Percentiles rank a stretch among this genome's conserved stretches.
phyloP scores from a whole-genome alignment of 1,140 invertebrate genomes.

The Brachionus rotundiformis region DNA sequence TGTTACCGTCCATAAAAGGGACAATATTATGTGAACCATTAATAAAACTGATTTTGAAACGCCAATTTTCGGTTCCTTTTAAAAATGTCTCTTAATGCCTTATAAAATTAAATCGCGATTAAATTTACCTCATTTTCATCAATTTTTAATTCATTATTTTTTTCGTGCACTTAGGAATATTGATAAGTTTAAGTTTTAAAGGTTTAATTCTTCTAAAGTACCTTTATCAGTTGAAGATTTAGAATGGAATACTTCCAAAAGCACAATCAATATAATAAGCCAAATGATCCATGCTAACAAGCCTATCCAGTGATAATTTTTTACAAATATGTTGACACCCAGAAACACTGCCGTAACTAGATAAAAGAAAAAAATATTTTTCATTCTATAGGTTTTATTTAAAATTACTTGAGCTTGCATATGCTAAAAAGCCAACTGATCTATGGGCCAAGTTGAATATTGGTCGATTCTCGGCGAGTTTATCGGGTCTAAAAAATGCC shows the following conservation, averaged over 20 bases:
- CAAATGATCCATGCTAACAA: neutral
- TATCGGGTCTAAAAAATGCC: slow-evolving; percentile 44
- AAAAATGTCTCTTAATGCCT: neutral
- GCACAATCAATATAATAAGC: neutral
- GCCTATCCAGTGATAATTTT: slow-evolving; percentile 2
- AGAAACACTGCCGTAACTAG: neutral
- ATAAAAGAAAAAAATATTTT: neutral
- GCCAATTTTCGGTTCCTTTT: neutral
- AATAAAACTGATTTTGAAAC: neutral
- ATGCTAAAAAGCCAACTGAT: neutral
- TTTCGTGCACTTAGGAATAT: neutral
- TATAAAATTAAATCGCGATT: neutral
- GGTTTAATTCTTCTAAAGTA: neutral
- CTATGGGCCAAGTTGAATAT: slow-evolving; percentile 26
- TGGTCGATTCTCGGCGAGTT: neutral
- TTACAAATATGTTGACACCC: neutral
- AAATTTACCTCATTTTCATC: neutral
- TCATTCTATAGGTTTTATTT: neutral
- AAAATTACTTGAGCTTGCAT: slow-evolving; percentile 4
- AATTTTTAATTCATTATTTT: neutral
- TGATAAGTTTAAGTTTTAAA: neutral
- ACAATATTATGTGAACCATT: neutral
- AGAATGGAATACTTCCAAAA: slow-evolving; percentile 7
- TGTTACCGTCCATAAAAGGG: neutral
- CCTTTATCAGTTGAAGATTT: slow-evolving; percentile 16